Base-by-base conservation (phyloP, 2,113 vertebrate genomes). In the Salvelinus namaycush region DNA sequence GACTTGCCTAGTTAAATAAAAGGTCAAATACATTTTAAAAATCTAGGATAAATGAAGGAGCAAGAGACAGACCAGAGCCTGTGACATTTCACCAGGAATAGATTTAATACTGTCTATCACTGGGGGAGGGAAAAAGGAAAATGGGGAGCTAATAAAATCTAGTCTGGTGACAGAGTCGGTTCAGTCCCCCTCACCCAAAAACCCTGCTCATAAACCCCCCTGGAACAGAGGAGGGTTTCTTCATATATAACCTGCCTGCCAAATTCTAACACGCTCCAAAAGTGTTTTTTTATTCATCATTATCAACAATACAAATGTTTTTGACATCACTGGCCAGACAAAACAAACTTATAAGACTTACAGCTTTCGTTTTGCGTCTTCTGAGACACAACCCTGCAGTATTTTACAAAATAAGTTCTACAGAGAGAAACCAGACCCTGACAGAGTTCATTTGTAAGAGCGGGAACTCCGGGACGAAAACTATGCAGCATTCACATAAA, bases 371-470 rank as follows among this genome's bases (percentile, higher is more conserved):
- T 39, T 18, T 20, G 29, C 11, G 29, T 9, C 27, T 29, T 69
- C 2, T 8, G 14, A 20, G 16, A 29, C 27, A 29, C 5, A 67
- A 67, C 24, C 9, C 39, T 12, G 39, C 39, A 67, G 11, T 31
- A 16, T 31, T 57, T 57, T 20, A 20, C 20, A 6, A 57, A 57
- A 57, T 57, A 57, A 57, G 51, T 57, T 20, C 3, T 54, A 70
- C 70, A 75, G 76, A 2, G 5, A 73, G 83, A 81, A 78, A 81
- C 71, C 69, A 60, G 76, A 79, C 31, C 11, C 62, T 4, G 49
- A 69, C 68, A 69, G 34, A 4, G 73, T 44, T 44, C 39, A 44
- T 44, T 44, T 11, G 9, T 44, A 44, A 44, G 39, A 44, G 39
- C 39, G 9, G 39, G 39, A 9, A 44, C 39, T 44, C 54, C 34